phyloP scores from a whole-genome alignment of 2,113 vertebrate genomes.

The Oplegnathus fasciatus region DNA sequence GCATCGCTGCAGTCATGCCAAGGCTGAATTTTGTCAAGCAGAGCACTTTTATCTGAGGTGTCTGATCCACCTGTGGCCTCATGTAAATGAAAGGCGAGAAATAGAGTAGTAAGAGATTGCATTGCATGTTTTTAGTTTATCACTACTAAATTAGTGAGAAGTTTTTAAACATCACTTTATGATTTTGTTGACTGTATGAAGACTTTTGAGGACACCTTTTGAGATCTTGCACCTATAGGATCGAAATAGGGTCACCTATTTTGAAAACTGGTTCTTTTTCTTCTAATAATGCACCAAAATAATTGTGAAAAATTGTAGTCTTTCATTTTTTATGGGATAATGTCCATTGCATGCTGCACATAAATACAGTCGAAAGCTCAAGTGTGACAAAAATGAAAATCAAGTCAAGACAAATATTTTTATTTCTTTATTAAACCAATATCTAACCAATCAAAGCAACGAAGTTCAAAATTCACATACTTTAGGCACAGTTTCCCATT shows the following conservation, averaged over 20 bases:
- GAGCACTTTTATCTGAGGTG: background rate
- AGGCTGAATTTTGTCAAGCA: background rate
- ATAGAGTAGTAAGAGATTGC: background rate
- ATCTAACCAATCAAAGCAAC: slow-evolving; percentile 42
- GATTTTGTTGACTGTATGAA: background rate
- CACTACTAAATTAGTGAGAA: too few species aligned
- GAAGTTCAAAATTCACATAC: slow-evolving; percentile 48
- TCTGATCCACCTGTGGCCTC: background rate
- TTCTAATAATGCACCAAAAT: background rate
- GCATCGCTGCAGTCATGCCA: background rate
- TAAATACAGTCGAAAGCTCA: background rate
- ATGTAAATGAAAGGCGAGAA: background rate
- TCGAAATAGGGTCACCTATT: too few species aligned
- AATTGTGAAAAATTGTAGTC: background rate
- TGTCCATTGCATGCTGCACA: background rate
- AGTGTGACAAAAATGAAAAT: background rate
- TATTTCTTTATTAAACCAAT: slow-evolving; percentile 64
- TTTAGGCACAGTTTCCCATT: slow-evolving; percentile 60
- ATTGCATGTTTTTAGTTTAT: background rate
- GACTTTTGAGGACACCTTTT: too few species aligned
- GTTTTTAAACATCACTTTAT: too few species aligned
- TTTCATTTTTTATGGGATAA: background rate
- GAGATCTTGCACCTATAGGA: too few species aligned
- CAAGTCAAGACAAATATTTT: background rate
- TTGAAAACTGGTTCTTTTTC: too few species aligned